Percentiles rank a stretch among this genome's conserved stretches.
Evolutionary conservation across 2,113 vertebrate species (phyloP).

Genomic region (Pluvianellus socialis): DNA sequence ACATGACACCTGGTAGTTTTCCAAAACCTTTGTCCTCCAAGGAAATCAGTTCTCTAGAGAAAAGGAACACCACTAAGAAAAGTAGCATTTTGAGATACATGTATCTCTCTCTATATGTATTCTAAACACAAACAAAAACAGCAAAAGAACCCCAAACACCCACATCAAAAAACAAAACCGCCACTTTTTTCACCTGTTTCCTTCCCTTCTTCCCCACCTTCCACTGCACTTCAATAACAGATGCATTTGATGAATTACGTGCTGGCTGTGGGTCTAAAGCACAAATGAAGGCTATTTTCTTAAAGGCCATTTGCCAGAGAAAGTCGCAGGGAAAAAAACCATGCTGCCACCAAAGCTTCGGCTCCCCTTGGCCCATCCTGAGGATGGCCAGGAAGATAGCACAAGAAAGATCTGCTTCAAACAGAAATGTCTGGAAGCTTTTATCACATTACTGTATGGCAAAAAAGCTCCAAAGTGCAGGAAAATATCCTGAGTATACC

Average conservation of each 20-base stretch:
- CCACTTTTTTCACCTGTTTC: neutral
- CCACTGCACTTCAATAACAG: neutral
- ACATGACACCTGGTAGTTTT: neutral
- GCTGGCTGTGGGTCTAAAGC: neutral
- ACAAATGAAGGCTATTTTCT: neutral
- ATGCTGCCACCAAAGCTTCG: neutral
- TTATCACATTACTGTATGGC: neutral
- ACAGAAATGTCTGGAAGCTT: neutral
- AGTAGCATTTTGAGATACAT: neutral
- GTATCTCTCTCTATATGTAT: no score
- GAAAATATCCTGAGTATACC: neutral
- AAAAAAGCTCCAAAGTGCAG: neutral
- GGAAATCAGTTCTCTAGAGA: neutral
- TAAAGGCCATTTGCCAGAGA: neutral
- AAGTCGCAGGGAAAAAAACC: neutral
- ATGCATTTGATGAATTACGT: neutral
- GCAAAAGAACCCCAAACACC: no score
- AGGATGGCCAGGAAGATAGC: neutral
- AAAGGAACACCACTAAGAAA: neutral
- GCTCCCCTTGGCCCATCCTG: neutral
- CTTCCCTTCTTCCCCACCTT: neutral
- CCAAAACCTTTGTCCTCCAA: neutral
- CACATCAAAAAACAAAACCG: neutral
- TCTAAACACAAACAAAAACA: neutral
- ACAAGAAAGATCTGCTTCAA: neutral